phyloP scores from a whole-genome alignment of 1,140 invertebrate species.

The Hyles euphorbiae region DNA sequence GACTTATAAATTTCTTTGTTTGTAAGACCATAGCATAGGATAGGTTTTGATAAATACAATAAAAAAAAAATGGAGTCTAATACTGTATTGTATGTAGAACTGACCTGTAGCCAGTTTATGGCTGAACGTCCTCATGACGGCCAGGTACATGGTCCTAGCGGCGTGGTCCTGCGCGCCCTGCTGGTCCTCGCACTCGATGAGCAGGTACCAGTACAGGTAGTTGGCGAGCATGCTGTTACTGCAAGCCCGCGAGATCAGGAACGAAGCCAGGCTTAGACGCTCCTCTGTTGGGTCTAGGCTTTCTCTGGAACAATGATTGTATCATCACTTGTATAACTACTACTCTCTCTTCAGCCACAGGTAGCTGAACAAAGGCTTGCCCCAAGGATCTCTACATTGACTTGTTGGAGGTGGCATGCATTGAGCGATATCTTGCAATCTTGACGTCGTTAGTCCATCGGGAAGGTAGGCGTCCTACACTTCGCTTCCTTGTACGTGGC shows the following conservation, averaged over 20 bases:
- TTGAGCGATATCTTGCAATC: no score
- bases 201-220: constrained; percentile 98
- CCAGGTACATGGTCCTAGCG: constrained; percentile 90
- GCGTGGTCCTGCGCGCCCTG: constrained; percentile 81
- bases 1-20: no score
- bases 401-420: no score
- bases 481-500: no score
- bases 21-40: no score
- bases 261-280: constrained; percentile 89
- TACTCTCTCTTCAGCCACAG: no score
- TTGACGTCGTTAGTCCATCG: no score
- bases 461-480: no score
- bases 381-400: no score
- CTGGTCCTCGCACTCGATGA: constrained; percentile 93
- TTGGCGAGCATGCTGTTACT: constrained; percentile 93
- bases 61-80: no score
- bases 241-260: constrained; percentile 93
- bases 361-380: not conserved
- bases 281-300: constrained; percentile 66
- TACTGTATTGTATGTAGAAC: not conserved
- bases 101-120: constrained; percentile 79
- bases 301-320: constrained; percentile 10
- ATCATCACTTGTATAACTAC: not conserved
- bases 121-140: constrained; percentile 92
- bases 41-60: no score